Conservation (phyloP, 2,888 invertebrate species). For the Macaria notata region DNA sequence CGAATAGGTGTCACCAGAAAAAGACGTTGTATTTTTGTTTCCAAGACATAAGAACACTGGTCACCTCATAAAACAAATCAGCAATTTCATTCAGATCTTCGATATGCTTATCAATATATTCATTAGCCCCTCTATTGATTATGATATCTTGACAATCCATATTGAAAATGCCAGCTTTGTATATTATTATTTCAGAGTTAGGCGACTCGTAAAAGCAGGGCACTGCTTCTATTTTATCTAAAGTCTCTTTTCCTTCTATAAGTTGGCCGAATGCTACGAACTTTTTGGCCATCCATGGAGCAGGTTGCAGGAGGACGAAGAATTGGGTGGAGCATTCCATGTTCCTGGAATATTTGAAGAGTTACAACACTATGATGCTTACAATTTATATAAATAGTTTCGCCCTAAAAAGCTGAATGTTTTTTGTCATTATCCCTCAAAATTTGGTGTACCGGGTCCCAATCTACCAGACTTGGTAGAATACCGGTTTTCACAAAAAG, state of each 20-base stretch:
- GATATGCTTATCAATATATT: conserved; percentile 60
- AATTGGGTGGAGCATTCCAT: conserved; percentile 86
- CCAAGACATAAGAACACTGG: background rate
- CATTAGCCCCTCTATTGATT: conserved; percentile 54
- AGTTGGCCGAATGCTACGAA: conserved; percentile 90
- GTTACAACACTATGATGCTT: background rate
- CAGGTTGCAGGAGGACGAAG: conserved; percentile 84
- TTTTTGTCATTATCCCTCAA: no score
- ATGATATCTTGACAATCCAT: conserved; percentile 61
- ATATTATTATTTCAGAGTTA: conserved; percentile 47
- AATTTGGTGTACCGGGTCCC: no score
- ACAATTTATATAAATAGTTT: background rate
- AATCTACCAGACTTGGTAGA: no score
- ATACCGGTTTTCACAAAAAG: no score
- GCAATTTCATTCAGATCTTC: conserved; percentile 59
- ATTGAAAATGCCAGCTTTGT: conserved; percentile 60
- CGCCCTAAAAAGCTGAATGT: no score
- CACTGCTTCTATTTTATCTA: conserved; percentile 83
- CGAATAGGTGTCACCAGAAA: no score
- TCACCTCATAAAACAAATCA: conserved; percentile 55
- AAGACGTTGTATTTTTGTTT: no score
- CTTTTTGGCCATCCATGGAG: conserved; percentile 86
- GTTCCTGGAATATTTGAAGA: conserved; percentile 62
- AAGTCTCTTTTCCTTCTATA: conserved; percentile 84
- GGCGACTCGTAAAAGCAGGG: conserved; percentile 85